Evolutionary conservation across 2,113 vertebrate genomes (phyloP).

Genomic region (Gymnarchus niloticus): DNA sequence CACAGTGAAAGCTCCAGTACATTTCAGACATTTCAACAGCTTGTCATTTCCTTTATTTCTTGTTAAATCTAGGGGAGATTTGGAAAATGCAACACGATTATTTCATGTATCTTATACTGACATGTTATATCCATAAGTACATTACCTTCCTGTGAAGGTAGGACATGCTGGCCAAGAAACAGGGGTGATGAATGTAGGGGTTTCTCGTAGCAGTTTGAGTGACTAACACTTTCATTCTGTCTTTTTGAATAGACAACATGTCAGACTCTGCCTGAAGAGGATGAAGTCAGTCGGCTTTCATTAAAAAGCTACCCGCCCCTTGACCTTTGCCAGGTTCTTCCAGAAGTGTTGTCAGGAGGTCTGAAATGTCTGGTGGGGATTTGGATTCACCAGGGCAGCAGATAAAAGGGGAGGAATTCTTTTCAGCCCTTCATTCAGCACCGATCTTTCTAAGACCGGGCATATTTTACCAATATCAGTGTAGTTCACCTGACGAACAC

Average conservation of each 20-base stretch:
- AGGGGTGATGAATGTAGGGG: conserved; percentile 21
- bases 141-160: too few species aligned
- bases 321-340: conserved; percentile 45
- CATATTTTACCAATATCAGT: conserved; percentile 32
- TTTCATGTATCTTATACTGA: neutral
- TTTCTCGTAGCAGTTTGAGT: conserved; percentile 16
- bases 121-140: neutral
- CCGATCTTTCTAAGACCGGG: conserved; percentile 27
- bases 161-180: neutral
- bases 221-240: conserved; percentile 23
- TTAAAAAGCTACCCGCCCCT: conserved; percentile 40
- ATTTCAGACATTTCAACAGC: neutral
- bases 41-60: neutral
- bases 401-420: conserved; percentile 39
- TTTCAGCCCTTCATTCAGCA: conserved; percentile 38
- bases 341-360: conserved; percentile 31
- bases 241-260: conserved; percentile 38
- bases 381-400: conserved; percentile 27
- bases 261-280: conserved; percentile 24
- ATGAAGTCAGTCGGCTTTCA: conserved; percentile 33
- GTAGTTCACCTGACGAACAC: conserved; percentile 39
- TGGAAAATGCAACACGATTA: neutral
- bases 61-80: neutral
- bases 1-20: neutral
- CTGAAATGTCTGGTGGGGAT: conserved; percentile 4